Percentiles rank a stretch among this genome's conserved stretches.
phyloP scores from a whole-genome alignment of 2,888 invertebrate species.

The Diplolepis rosae region DNA sequence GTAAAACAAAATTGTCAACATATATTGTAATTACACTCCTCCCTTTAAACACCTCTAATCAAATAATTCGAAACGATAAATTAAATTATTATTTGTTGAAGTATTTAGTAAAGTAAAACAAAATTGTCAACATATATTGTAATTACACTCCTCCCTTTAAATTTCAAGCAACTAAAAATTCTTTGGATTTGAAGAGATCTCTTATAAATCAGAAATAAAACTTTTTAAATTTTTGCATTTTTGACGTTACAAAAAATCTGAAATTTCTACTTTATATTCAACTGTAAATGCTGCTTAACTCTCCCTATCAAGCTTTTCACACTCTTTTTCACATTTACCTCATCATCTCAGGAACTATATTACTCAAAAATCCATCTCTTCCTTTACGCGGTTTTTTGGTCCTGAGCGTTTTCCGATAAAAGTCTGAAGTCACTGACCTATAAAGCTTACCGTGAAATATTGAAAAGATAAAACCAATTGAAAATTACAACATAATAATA shows the following conservation, averaged over 20 bases:
- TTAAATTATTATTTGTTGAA: neutral
- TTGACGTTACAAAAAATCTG: too few relatives aligned
- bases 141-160: too few relatives aligned
- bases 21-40: too few relatives aligned
- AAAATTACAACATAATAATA: neutral
- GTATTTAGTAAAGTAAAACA: too few relatives aligned
- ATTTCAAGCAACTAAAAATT: too few relatives aligned
- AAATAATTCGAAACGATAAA: neutral
- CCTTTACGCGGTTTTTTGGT: conserved; percentile 38
- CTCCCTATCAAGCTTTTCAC: neutral
- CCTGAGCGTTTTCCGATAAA: conserved; percentile 50
- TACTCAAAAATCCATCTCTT: conserved; percentile 48
- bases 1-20: too few relatives aligned
- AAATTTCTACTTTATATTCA: too few relatives aligned
- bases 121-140: too few relatives aligned
- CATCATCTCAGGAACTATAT: conserved; percentile 45
- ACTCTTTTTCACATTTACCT: conserved; percentile 33
- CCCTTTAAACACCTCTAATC: neutral
- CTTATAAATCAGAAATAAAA: too few relatives aligned
- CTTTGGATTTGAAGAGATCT: too few relatives aligned
- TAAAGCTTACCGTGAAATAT: conserved; percentile 11
- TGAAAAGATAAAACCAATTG: conserved; percentile 20
- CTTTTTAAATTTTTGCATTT: too few relatives aligned
- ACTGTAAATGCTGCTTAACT: neutral
- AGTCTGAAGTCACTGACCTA: conserved; percentile 14